Percentiles rank a stretch among this genome's conserved stretches.
Conservation (phyloP, 2,113 vertebrate species). For the Mixornis gularis region DNA sequence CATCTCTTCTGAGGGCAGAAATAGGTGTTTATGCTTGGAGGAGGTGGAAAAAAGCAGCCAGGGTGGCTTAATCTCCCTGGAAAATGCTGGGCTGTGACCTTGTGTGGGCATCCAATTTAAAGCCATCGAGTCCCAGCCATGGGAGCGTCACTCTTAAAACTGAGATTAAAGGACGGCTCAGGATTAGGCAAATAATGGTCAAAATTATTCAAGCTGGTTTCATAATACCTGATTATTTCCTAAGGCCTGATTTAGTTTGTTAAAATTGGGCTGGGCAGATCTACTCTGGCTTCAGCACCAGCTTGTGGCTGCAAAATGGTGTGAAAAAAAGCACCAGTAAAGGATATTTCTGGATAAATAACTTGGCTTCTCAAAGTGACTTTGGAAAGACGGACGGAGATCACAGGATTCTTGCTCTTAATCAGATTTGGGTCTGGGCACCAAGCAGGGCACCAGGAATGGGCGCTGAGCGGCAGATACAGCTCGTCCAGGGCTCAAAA, state of each 20-base stretch:
- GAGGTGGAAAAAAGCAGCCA: neutral
- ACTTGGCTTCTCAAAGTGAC: neutral
- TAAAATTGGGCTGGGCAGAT: neutral
- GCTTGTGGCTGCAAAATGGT: neutral
- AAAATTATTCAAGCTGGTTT: neutral
- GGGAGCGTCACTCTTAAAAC: neutral
- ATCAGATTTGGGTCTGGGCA: neutral
- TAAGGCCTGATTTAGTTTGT: neutral
- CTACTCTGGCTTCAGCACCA: neutral
- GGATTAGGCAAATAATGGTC: neutral
- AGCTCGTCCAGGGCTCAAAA: neutral
- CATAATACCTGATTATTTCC: neutral
- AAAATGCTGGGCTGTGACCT: neutral
- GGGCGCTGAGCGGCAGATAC: neutral
- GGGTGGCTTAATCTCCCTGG: neutral
- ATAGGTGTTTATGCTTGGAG: neutral
- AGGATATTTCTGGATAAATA: neutral
- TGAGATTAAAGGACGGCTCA: neutral
- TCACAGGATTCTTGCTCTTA: neutral
- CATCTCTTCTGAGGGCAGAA: neutral
- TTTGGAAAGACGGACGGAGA: neutral
- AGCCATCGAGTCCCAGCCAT: neutral
- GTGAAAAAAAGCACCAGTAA: rapidly evolving
- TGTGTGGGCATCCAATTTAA: neutral
- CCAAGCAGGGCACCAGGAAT: neutral